Evolutionary conservation across 2,797 vertebrate genomes (phyloP), one percentile per base, ranked within the genome.

Genomic region (Mycteria americana): DNA sequence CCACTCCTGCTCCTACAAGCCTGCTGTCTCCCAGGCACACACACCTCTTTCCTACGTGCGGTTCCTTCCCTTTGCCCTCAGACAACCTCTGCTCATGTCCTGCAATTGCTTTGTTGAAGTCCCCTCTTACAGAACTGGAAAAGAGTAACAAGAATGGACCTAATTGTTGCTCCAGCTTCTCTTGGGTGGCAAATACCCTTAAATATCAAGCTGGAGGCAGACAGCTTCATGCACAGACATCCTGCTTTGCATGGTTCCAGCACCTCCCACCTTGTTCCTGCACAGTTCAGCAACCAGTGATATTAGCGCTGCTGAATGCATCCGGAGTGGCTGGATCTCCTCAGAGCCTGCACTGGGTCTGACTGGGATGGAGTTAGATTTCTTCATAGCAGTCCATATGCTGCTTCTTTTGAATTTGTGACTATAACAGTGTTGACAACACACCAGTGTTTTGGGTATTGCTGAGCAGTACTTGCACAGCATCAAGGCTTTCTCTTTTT

Each of bases 41-140:
- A 41, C 37, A 10, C 11, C 18, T 69, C 46, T 28, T 48, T 9
- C 18, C 57, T 14, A 18, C 7, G 0, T 3, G 3, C 18, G 30
- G 9, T 10, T 77, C 62, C 33, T 18, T 57, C 27, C 35, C 21
- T 51, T 37, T 46, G 13, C 22, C 37, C 46, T 57, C 24, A 27
- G 11, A 62, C 28, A 24, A 57, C 8, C 10, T 48, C 65, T 35
- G 24, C 64, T 77, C 12, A 3, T 1, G 2, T 31, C 54, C 74
- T 65, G 24, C 54, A 13, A 25, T 7, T 51, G 45, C 23, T 86
- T 91, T 86, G 30, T 50, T 21, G 3, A n/a, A 53, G 43, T 11
- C 3, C 27, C 13, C 13, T 63, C 48, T 68, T 24, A 50, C 1
- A 80, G 23, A 62, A 35, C 17, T 10, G 35, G 28, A 30, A 33